A percentile compares a stretch with the other conserved stretches of the same genome.
phyloP scores from a whole-genome alignment of 2,888 invertebrate species.

The Ennomos quercinarius region DNA sequence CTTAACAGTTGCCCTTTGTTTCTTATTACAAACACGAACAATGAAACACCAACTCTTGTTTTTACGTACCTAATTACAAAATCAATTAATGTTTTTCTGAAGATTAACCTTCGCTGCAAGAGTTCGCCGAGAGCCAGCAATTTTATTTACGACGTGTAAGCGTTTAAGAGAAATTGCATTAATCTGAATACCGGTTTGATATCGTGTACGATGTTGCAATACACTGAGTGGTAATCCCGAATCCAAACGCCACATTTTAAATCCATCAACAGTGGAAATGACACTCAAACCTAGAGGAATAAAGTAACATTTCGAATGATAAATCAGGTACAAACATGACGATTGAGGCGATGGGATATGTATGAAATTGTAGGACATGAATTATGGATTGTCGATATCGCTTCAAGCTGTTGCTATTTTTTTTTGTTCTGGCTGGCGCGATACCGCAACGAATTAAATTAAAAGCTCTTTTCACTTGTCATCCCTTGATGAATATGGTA shows the following conservation, averaged over 20 bases:
- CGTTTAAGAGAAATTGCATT: conserved; percentile 86
- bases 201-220: conserved; percentile 83
- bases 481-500: conserved; percentile 82
- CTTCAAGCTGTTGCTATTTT: conserved; percentile 84
- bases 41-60: conserved; percentile 49
- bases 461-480: conserved; percentile 86
- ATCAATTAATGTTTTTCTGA: conserved; percentile 74
- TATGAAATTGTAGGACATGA: conserved; percentile 86
- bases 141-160: conserved; percentile 85
- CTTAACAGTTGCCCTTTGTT: too few species aligned
- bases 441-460: conserved; percentile 85
- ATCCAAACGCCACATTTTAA: conserved; percentile 54
- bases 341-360: conserved; percentile 60
- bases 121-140: conserved; percentile 75
- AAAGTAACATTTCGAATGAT: conserved; percentile 63
- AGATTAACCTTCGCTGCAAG: conserved; percentile 64
- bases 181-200: conserved; percentile 85
- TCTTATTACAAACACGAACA: conserved; percentile 42
- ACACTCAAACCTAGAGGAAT: conserved; percentile 49
- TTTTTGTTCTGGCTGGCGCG: conserved; percentile 75
- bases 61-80: conserved; percentile 55
- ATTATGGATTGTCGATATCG: conserved; percentile 86
- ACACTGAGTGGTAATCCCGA: conserved; percentile 64
- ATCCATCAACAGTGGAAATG: conserved; percentile 46
- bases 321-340: conserved; percentile 53